phyloP scores from a whole-genome alignment of 37 sponge, comb jelly and placozoan genomes.

The Axinella damicornis region DNA sequence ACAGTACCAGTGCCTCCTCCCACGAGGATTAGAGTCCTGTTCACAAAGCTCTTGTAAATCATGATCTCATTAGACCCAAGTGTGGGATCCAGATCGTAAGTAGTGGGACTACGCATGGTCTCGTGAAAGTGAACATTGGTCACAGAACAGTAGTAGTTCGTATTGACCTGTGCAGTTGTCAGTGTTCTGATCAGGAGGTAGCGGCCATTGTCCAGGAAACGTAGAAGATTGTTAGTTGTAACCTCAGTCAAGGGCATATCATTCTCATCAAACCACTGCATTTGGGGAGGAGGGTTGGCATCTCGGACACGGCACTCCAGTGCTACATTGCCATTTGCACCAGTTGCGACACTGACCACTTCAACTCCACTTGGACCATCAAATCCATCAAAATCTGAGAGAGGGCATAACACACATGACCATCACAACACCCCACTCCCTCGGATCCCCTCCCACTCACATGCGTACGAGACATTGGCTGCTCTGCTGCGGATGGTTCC shows the following conservation, averaged over 20 bases:
- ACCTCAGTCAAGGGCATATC: background rate
- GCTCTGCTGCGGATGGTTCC: conserved; percentile 59
- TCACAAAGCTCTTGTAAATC: conserved; percentile 23
- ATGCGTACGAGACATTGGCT: conserved; percentile 31
- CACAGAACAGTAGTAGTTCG: conserved; percentile 48
- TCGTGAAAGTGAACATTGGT: conserved; percentile 22
- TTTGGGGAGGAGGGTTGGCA: conserved; percentile 27
- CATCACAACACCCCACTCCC: background rate
- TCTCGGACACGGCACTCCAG: conserved; percentile 30
- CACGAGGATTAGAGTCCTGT: background rate
- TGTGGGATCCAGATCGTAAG: background rate
- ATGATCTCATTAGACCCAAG: background rate
- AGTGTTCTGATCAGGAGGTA: conserved; percentile 26
- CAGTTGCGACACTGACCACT: background rate
- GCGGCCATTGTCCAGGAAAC: conserved; percentile 32
- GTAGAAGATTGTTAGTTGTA: background rate
- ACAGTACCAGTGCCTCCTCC: too few species aligned
- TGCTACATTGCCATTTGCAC: background rate
- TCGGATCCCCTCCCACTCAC: conserved; percentile 24
- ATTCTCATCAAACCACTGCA: conserved; percentile 12
- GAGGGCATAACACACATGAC: background rate
- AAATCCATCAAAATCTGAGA: conserved; percentile 53
- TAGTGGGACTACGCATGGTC: background rate
- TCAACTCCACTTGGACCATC: too few species aligned
- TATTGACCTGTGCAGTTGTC: background rate